Percentiles rank a stretch among this genome's conserved stretches.
Evolutionary conservation across 2,888 invertebrate species (phyloP).

Genomic region (Drosophila affinis): DNA sequence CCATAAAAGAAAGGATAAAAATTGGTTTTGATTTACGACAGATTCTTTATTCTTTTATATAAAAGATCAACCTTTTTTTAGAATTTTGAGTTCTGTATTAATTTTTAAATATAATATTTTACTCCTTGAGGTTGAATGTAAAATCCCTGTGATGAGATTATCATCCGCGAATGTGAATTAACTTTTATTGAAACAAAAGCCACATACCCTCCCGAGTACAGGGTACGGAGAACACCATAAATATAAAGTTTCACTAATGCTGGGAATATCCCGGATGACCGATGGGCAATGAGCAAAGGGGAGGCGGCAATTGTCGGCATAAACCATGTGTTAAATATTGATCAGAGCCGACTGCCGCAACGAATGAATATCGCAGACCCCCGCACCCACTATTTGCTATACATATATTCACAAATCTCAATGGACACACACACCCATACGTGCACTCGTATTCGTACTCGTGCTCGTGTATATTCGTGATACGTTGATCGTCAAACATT

Average conservation of each 20-base stretch:
- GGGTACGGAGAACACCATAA: not conserved
- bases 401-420: slow-evolving; percentile 9
- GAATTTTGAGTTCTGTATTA: too few species aligned
- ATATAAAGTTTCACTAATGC: not conserved
- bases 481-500: slow-evolving; percentile 36
- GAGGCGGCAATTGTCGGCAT: not conserved
- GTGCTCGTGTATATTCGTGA: not conserved
- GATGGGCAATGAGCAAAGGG: not conserved
- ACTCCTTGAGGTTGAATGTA: too few species aligned
- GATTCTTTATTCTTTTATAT: too few species aligned
- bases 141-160: too few species aligned
- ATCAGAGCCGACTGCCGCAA: slow-evolving; percentile 21
- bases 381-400: slow-evolving; percentile 37
- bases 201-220: not conserved
- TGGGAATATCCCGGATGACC: slow-evolving; percentile 16
- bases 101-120: too few species aligned
- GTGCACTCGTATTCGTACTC: not conserved
- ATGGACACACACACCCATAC: not conserved
- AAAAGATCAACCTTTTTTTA: too few species aligned
- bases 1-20: too few species aligned
- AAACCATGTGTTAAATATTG: slow-evolving; percentile 25
- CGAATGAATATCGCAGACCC: slow-evolving; percentile 17
- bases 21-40: too few species aligned
- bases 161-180: too few species aligned
- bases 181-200: too few species aligned